Base-by-base conservation (phyloP, 2,797 vertebrate genomes). In the Pseudocheirus occidentalis region DNA sequence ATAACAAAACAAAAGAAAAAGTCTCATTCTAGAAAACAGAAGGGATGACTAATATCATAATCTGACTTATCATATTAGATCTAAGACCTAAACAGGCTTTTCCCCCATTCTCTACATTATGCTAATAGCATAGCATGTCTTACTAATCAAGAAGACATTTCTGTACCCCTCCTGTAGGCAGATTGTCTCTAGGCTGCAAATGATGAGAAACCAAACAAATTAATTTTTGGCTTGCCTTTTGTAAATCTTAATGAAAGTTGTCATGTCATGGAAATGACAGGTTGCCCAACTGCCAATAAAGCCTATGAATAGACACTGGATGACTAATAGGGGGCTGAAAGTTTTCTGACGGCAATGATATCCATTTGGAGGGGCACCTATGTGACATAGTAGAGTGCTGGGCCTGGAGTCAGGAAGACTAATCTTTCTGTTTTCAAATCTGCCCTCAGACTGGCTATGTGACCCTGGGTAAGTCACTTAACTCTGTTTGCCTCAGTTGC, bases 231-330 rank as follows among this genome's bases (percentile, higher is more conserved):
- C 90, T 87, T 31, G 27, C 53, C 90, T 58, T 95, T 31, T 93
- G 59, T 24, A 53, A 92, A 94, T 91, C 52, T 92, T 93, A 94
- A 66, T 56, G 92, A 62, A 29, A 94, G 53, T 12, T 52, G 40
- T 87, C 40, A 87, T 50, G 73, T 50, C 40, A 50, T 87, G 73
- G 73, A 27, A 87, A 87, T 50, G 24, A 50, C 40, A 46, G 40
- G 40, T 11, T 87, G 73, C 73, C 21, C 73, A 87, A 87, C 40
- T 87, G 73, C 21, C 21, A 50, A 87, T 50, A 50, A 87, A 87
- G 31, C 21, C 73, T 50, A 87, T 27, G 73, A 87, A 87, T 50
- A 50, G 21, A 87, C n/a, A 81, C 40, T 87, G 40, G 21, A 87
- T 87, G 40, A 50, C 40, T 50, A 87, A 87, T 50, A 50, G 40